phyloP scores from a whole-genome alignment of 2,888 invertebrate genomes.

The Opisthograptis luteolata region DNA sequence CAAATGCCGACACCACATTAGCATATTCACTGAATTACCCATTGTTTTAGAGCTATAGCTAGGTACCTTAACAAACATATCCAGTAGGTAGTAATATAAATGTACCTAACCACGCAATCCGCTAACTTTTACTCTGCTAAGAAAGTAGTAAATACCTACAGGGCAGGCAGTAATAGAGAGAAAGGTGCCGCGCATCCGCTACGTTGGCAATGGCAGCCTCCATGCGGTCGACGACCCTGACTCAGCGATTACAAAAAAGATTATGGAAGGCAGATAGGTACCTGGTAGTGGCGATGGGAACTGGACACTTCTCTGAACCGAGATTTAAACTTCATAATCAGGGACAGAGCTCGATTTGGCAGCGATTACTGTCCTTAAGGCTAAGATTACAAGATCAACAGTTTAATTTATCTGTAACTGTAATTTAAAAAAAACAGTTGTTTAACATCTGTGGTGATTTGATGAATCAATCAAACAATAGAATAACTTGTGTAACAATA shows the following conservation, averaged over 20 bases:
- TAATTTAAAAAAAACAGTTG: too few species aligned
- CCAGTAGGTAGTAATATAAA: too few species aligned
- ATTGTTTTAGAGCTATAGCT: slow-evolving; percentile 15
- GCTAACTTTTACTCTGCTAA: slow-evolving; percentile 43
- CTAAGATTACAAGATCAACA: too few species aligned
- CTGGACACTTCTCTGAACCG: slow-evolving; percentile 22
- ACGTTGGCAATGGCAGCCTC: slow-evolving; percentile 72
- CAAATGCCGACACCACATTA: slow-evolving; percentile 32
- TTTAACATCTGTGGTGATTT: too few species aligned
- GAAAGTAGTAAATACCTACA: slow-evolving; percentile 56
- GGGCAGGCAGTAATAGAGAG: slow-evolving; percentile 70
- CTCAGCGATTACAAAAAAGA: slow-evolving; percentile 78
- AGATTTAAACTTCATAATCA: slow-evolving; percentile 30
- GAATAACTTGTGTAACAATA: too few species aligned
- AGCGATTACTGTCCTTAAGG: slow-evolving; percentile 19
- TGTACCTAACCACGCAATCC: slow-evolving; percentile 18
- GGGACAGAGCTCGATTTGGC: slow-evolving; percentile 18
- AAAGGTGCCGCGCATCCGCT: slow-evolving; percentile 76
- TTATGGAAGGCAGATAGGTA: slow-evolving; percentile 61
- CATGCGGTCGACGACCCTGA: slow-evolving; percentile 76
- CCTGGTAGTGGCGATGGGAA: slow-evolving; percentile 41
- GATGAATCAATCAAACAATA: too few species aligned
- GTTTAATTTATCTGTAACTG: too few species aligned
- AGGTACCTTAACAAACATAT: slow-evolving; percentile 1
- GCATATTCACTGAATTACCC: slow-evolving; percentile 29